Base-by-base conservation (phyloP, 2,888 invertebrate species). In the Eupithecia exiguata region DNA sequence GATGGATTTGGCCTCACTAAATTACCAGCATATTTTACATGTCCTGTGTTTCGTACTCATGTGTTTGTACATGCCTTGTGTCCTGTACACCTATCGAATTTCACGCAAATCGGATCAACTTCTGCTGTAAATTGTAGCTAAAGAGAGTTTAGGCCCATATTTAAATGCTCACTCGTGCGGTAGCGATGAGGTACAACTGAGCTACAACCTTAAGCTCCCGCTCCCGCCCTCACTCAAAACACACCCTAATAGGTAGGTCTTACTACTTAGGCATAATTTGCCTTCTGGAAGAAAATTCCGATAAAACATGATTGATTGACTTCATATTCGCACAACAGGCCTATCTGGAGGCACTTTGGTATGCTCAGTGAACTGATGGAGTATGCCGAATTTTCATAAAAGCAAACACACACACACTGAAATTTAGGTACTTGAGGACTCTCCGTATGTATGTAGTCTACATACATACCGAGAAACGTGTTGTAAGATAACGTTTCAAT, bases 261-360 rank as follows among this genome's bases (percentile, higher is more conserved):
- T 53, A 21, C 49, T n/a, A n/a, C 53, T 53, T 53, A 21, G 53
- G 21, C 21, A 53, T 66, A 66, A 74, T 71, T 71, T 71, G 63
- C 35, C 63, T 61, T 25, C 61, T 61, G 14, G 30, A 63, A 30
- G 18, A 18, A 36, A 63, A 63, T 63, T 63, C 35, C 25, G 61
- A 61, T 63, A 18, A 53, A 53, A 36, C 76, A 77, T 78, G 76
- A 80, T 78, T 77, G 78, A 80, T 79, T 78, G 78, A 77, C 77
- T 80, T 70, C 74, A 71, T 75, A 77, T 76, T 76, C 74, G 70
- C 58, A 63, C 71, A 68, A 49, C 71, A 66, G 69, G 72, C 25
- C 72, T 74, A 74, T 75, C 71, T 74, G 38, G 43, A 72, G 49
- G 71, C 74, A 75, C 74, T 74, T 9, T n/a, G 63, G 53, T 74